These are phyloP conservation scores for Aurelia sp. DNA, from an alignment of 30 jellyfish, hydroid and myxozoan species.

Conservation along the genomic window DNA sequence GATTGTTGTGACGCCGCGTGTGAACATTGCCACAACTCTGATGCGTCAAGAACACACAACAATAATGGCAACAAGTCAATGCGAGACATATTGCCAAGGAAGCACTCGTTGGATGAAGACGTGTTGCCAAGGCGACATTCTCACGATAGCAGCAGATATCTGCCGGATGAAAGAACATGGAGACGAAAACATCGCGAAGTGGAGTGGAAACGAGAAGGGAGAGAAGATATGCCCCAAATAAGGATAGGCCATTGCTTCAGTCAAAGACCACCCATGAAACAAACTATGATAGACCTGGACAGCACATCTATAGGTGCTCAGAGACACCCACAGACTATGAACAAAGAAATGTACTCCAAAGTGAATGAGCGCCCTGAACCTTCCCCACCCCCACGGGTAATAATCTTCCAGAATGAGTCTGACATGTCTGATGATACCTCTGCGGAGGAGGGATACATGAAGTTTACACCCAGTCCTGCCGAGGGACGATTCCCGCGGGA, in stretches of 20 bases:
- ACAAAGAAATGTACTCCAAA: conserved; percentile 13
- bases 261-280: conserved; percentile 43
- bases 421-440: conserved; percentile 45
- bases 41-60: not conserved
- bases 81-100: conserved; percentile 66
- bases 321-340: conserved; percentile 41
- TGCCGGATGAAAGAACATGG: conserved; percentile 9
- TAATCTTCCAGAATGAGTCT: conserved; percentile 19
- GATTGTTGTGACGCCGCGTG: conserved; percentile 58
- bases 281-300: conserved; percentile 61
- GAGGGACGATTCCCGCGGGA: not conserved
- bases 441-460: conserved; percentile 36
- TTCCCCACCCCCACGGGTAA: conserved; percentile 29
- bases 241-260: conserved; percentile 67
- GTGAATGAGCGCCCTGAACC: not conserved
- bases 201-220: conserved; percentile 29
- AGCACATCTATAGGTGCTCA: conserved; percentile 50
- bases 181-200: conserved; percentile 6
- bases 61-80: conserved; percentile 34
- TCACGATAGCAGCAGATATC: not conserved
- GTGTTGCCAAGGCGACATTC: conserved; percentile 8
- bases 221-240: conserved; percentile 28
- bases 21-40: conserved; percentile 43
- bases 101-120: conserved; percentile 4
- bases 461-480: conserved; percentile 14